phyloP scores from a whole-genome alignment of 2,113 vertebrate genomes.

The Phalacrocorax pelagicus region DNA sequence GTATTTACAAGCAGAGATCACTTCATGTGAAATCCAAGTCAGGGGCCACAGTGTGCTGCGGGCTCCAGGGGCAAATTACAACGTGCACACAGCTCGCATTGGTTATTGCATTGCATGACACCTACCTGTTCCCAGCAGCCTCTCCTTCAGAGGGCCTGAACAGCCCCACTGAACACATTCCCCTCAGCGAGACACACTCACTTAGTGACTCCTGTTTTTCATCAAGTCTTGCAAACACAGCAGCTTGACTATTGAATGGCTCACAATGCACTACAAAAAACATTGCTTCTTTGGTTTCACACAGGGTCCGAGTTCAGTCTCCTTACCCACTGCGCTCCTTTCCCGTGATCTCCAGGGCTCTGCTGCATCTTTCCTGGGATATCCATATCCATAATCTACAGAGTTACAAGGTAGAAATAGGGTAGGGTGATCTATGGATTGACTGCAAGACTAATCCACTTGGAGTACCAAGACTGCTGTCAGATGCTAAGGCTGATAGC shows the following conservation, averaged over 20 bases:
- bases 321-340: not conserved
- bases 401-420: not conserved
- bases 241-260: not conserved
- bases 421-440: not conserved
- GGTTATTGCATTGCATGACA: not conserved
- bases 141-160: not conserved
- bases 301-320: not conserved
- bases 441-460: not conserved
- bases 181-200: not conserved
- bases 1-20: not conserved
- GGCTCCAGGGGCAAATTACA: not conserved
- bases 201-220: not conserved
- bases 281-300: not conserved
- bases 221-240: not conserved
- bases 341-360: not conserved
- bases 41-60: not conserved
- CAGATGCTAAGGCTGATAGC: not conserved
- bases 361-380: not conserved
- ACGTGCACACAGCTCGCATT: not conserved
- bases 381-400: not conserved
- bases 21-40: not conserved
- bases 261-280: not conserved
- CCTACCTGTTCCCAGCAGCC: not conserved
- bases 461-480: not conserved
- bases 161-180: not conserved